phyloP scores from a whole-genome alignment of 2,113 vertebrate species.

The Polypterus bichir region DNA sequence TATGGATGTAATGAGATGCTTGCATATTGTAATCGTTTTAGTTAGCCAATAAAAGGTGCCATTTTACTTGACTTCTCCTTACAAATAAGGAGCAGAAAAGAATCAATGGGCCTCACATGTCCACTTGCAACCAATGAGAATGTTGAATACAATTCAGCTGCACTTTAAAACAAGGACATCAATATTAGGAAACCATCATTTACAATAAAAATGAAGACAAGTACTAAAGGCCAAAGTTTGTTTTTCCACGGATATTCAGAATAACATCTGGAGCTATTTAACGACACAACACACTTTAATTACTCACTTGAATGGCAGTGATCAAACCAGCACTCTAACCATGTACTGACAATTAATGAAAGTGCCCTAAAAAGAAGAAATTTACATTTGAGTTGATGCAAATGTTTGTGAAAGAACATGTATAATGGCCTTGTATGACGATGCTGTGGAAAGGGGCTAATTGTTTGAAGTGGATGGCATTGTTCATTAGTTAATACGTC shows the following conservation, averaged over 20 bases:
- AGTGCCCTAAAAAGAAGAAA: conserved; percentile 12
- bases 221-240: not conserved
- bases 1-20: too few species aligned
- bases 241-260: conserved; percentile 40
- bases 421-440: conserved; percentile 9
- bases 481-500: conserved; percentile 39
- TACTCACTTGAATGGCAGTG: conserved; percentile 47
- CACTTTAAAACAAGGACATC: too few species aligned
- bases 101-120: too few species aligned
- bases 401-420: conserved; percentile 12
- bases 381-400: conserved; percentile 16
- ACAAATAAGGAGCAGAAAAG: too few species aligned
- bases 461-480: conserved; percentile 44
- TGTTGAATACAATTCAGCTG: too few species aligned
- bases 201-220: too few species aligned
- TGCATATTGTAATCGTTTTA: too few species aligned
- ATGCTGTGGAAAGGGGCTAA: conserved; percentile 28
- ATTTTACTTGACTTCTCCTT: too few species aligned
- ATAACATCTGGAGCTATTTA: conserved; percentile 59
- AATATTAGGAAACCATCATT: too few species aligned
- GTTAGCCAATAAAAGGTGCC: too few species aligned
- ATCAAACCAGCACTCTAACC: conserved; percentile 30
- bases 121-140: too few species aligned
- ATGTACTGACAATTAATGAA: conserved; percentile 38
- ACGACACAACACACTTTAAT: conserved; percentile 61